Evolutionary conservation across 1,140 invertebrate species (phyloP), one percentile per base, ranked within the genome.

Genomic region (Dendrolimus kikuchii): DNA sequence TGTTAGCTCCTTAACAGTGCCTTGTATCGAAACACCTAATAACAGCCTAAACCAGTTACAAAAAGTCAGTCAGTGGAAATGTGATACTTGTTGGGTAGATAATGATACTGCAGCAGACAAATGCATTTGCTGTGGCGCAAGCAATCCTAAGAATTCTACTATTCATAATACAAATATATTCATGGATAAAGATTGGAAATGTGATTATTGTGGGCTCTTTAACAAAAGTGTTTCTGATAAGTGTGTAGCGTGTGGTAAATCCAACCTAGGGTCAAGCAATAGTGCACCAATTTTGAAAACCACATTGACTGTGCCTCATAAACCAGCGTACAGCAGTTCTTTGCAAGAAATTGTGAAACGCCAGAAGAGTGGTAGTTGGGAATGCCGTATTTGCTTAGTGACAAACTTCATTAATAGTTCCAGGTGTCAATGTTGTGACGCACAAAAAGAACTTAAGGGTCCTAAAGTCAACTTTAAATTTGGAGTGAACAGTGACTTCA

Each of bases 391-490:
- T 23, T 95, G 93, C 71, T 88, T 92, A 77, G 79, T 93, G 2
- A 81, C 87, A 50, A 94, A 94, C 66, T 88, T 90, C 36, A 69
- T 67, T 6, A 74, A 87, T 36, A 86, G 81, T 42, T 65, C 62
- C 5, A 90, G 88, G 62, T 95, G 94, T 83, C 83, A 90, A 23
- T 94, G 93, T 58, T 95, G 93, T 71, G 90, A 92, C 52, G 87
- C 91, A 37, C 72, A 89, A 1, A 94, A 91, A 68, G 91, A 92
- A 6, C 88, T 80, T 7, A 60, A 77, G 2, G 73, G 75, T 52
- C 68, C 79, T 4, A 74, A 74, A 55, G 79, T 79, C 46, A 70
- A 59, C 43, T 80, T 81, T 45, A 68, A 60, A 9, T 81, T 80
- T 61, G 68, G 72, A 7, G 23, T 23, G 23, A 23, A 23, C 3